Base-by-base conservation (phyloP, 2,888 invertebrate genomes). In the Chrysolina oricalcia region DNA sequence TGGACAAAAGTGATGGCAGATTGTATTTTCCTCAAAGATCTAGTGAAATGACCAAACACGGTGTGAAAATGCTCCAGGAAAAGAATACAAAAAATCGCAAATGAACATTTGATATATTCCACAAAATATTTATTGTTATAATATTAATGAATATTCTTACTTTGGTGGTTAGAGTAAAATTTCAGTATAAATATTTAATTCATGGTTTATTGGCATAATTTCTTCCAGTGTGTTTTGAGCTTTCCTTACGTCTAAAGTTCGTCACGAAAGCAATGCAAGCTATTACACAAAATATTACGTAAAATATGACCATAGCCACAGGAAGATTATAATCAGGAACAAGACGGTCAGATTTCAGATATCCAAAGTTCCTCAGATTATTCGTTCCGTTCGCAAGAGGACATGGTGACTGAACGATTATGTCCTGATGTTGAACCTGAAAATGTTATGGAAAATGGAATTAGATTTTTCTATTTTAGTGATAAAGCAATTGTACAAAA, bases 371-470 rank as follows among this genome's bases (percentile, higher is more conserved):
- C 71, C 91, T 89, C 73, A 94, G 89, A 65, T 93, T 91, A 89
- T 93, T 93, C 0, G 93, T 93, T 50, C 96, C 96, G 86, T 96
- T 95, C 0, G 95, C 94, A 4, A 93, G 92, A 5, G 95, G 95
- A 85, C 96, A 96, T 17, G 94, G 92, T 53, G 94, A 92, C 86
- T 96, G 95, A 40, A 96, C 94, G 84, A 97, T 97, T 79, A 96
- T 96, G 85, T 96, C 96, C 88, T 95, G 95, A 84, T 94, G 94
- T 83, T 96, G 95, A 77, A 96, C 93, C 92, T 97, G 86, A 85
- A 84, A 83, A 65, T 11, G 21, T 19, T 4, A 8, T 6, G 1
- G 6, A 48, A 1, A 6, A 0, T 48, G 8, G 2, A 15, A 48
- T 48, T 0, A 48, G n/a, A 27, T 27, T 5, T 27, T 27, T 27